These are phyloP conservation scores for Stegodyphus dumicola DNA, from an alignment of 1,140 invertebrate species.

Conservation along the genomic window DNA sequence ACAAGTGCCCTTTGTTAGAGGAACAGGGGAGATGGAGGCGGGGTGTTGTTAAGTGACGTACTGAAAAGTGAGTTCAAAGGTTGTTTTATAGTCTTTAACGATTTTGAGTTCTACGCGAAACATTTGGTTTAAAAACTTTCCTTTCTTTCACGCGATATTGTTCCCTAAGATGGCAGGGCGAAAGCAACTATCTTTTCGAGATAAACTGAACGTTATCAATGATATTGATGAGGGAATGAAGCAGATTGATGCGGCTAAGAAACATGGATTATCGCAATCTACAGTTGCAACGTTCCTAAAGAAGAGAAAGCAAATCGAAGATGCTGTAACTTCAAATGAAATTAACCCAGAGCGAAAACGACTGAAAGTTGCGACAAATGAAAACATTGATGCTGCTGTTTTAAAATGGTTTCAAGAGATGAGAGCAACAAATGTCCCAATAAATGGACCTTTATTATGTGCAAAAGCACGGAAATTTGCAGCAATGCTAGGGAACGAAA, in stretches of 20 bases:
- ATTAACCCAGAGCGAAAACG: not conserved
- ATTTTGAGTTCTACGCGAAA: too few species aligned
- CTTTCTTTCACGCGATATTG: too few species aligned
- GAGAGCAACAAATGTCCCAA: constrained; percentile 26
- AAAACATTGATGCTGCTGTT: constrained; percentile 27
- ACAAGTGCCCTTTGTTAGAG: constrained; percentile 3
- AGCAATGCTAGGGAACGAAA: constrained; percentile 22
- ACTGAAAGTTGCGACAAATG: constrained; percentile 10
- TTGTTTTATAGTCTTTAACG: not conserved
- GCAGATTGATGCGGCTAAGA: not conserved
- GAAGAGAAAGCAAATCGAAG: too few species aligned
- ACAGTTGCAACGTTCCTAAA: not conserved
- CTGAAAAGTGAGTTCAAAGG: constrained; percentile 1
- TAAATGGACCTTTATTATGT: constrained; percentile 16
- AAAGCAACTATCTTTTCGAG: too few species aligned
- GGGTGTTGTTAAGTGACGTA: constrained; percentile 1
- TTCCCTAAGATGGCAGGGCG: too few species aligned
- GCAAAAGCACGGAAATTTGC: constrained; percentile 18
- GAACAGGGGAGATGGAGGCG: not conserved
- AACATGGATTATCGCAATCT: not conserved
- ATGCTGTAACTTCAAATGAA: too few species aligned
- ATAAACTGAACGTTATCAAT: not conserved
- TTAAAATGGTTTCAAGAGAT: constrained; percentile 28
- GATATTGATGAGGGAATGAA: not conserved
- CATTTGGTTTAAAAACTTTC: too few species aligned